phyloP scores from a whole-genome alignment of 92 coral and sea anemone genomes.

The Palythoa grandis region DNA sequence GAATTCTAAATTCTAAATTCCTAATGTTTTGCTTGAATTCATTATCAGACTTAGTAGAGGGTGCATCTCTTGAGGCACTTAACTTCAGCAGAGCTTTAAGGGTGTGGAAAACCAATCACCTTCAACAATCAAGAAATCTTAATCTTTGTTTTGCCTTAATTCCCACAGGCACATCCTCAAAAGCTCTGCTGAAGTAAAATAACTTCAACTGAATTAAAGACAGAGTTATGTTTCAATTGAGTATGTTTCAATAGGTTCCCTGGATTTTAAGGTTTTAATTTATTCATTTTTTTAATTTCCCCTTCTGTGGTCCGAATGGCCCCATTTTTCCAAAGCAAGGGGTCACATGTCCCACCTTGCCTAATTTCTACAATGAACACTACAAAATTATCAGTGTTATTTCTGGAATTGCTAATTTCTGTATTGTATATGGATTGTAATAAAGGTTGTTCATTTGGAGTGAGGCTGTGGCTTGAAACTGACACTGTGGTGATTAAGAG shows the following conservation, averaged over 20 bases:
- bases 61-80: conserved; percentile 1
- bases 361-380: background rate
- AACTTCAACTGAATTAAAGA: background rate
- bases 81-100: background rate
- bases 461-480: no score
- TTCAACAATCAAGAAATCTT: background rate
- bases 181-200: background rate
- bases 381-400: no score
- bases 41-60: no score
- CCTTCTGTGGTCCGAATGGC: background rate
- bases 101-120: conserved; percentile 6
- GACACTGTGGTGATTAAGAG: no score
- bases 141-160: background rate
- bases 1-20: no score
- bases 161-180: background rate
- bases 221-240: background rate
- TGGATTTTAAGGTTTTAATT: background rate
- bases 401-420: no score
- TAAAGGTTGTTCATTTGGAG: no score
- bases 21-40: no score
- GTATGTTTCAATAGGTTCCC: background rate
- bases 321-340: background rate
- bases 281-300: no score
- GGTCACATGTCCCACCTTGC: background rate
- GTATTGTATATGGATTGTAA: no score